Base-by-base conservation (phyloP, 2,113 vertebrate species). In the Hypomesus transpacificus region DNA sequence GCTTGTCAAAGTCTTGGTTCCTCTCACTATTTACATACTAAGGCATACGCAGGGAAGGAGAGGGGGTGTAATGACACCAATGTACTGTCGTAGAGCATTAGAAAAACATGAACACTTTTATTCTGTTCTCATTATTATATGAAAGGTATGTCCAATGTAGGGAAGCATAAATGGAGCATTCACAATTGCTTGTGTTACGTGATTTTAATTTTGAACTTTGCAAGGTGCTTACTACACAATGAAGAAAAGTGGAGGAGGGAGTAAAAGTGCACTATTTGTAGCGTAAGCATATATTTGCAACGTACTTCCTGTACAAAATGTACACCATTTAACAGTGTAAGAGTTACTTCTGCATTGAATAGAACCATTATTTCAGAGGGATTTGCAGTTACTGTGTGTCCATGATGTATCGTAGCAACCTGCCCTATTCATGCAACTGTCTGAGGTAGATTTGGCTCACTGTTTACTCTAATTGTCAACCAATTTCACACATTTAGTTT, bases 401-500 rank as follows among this genome's bases (percentile, higher is more conserved):
- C 39, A 34, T 73, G 34, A 70, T 66, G 61, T 65, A 59, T 39
- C 61, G 51, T 13, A 9, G 16, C 50, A 61, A 73, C 79, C 68
- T 73, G 57, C 66, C 74, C 76, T 75, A 74, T 76, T 70, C 46
- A 62, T 52, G 71, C 76, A 70, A 72, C 52, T 69, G 66, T 21
- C 68, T 66, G 74, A 77, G 58, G 63, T 59, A 18, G 21, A 71
- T 58, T 26, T 61, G 58, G 61, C 54, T 61, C 62, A 77, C 53
- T 79, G 73, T 83, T 79, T 76, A 71, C 70, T 78, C 61, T 78
- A 76, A 65, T 75, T 71, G 71, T 70, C 59, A 75, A 70, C 59
- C 74, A 70, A 76, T 75, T 76, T 66, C 70, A 74, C 68, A 28
- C 60, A 68, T 77, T 77, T 73, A 82, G 79, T 75, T 74, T 68